Evolutionary conservation across 2,888 invertebrate species (phyloP).

Genomic region (Noctua pronuba): DNA sequence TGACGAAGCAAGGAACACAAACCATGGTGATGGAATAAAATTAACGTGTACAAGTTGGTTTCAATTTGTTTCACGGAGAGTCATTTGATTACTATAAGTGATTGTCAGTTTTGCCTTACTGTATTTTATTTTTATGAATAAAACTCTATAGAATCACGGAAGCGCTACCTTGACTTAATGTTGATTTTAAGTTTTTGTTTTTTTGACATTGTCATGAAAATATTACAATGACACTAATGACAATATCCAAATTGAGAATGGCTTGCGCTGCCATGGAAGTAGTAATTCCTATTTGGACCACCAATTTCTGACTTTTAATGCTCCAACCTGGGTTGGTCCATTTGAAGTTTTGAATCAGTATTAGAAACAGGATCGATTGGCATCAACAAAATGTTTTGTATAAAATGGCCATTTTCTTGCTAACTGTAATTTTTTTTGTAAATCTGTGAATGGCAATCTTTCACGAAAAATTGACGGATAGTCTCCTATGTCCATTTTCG

Average conservation of each 20-base stretch:
- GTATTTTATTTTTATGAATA: not conserved
- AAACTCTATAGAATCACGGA: not conserved
- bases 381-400: too few species aligned
- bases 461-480: too few species aligned
- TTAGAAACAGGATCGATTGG: too few species aligned
- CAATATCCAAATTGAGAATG: not conserved
- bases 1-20: constrained; percentile 96
- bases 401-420: too few species aligned
- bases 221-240: not conserved
- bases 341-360: too few species aligned
- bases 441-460: too few species aligned
- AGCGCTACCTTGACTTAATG: not conserved
- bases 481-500: too few species aligned
- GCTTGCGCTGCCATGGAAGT: not conserved
- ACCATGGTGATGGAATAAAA: constrained; percentile 90
- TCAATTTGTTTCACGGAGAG: not conserved
- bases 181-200: not conserved
- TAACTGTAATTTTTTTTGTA: too few species aligned
- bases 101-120: constrained; percentile 11
- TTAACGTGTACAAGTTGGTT: not conserved
- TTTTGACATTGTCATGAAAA: constrained; percentile 11
- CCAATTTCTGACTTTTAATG: too few species aligned
- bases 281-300: not conserved
- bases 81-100: not conserved
- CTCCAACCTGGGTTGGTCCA: too few species aligned